phyloP scores from a whole-genome alignment of 2,113 vertebrate species.

The Salvator merianae region DNA sequence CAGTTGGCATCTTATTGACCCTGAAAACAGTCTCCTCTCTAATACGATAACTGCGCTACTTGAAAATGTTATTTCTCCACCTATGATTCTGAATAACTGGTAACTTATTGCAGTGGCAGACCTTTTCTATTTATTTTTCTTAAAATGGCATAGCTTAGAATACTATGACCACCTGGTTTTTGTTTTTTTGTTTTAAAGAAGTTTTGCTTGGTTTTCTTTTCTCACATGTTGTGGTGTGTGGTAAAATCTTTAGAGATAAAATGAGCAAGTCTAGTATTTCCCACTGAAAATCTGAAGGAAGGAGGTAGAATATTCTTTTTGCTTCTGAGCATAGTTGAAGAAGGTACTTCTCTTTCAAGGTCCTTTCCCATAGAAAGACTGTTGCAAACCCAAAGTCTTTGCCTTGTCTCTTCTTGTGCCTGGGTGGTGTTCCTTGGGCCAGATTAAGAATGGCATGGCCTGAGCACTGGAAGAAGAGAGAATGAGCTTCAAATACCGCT shows the following conservation, averaged over 20 bases:
- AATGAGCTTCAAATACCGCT: background rate
- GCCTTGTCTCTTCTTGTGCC: too few species aligned
- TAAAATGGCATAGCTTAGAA: background rate
- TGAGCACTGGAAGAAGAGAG: too few species aligned
- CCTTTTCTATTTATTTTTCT: conserved; percentile 28
- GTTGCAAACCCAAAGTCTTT: too few species aligned
- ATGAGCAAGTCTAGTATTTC: background rate
- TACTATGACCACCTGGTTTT: background rate
- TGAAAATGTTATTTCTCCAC: conserved; percentile 45
- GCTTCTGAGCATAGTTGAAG: background rate
- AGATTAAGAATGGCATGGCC: too few species aligned
- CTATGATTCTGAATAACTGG: conserved; percentile 42
- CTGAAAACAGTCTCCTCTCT: conserved; percentile 66
- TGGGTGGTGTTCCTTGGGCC: too few species aligned
- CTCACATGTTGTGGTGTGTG: background rate
- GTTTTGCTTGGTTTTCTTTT: background rate
- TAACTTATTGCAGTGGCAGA: conserved; percentile 12
- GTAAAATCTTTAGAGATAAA: background rate
- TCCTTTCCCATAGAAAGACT: background rate
- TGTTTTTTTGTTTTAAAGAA: too few species aligned
- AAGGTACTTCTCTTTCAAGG: background rate
- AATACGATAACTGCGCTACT: conserved; percentile 66
- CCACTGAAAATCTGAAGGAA: background rate
- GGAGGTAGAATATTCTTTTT: background rate
- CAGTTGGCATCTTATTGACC: conserved; percentile 63